Base-by-base conservation (phyloP, 2,888 invertebrate species). In the Boloria euphrosyne region DNA sequence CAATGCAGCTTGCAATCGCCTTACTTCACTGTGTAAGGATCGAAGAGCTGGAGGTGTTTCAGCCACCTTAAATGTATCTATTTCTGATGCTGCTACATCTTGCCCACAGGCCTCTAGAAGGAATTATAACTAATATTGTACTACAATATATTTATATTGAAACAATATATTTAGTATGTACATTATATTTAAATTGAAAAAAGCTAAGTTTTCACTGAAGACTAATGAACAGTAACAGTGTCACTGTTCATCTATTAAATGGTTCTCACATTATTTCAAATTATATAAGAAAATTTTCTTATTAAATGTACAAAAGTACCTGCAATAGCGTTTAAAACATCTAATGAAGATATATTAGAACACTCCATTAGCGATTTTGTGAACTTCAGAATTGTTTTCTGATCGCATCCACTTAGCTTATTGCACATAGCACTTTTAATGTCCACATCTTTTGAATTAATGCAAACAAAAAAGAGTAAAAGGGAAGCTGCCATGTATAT, bases 391-490 rank as follows among this genome's bases (percentile, higher is more conserved):
- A 94, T 93, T 18, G 83, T 87, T 67, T 93, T 84, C 78, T 94
- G 94, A 50, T 93, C 93, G 13, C 87, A 89, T n/a, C 80, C 75
- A 65, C 86, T 84, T 18, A 94, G 78, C 65, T 90, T 90, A 55
- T 82, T 85, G 73, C 94, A 94, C 93, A 94, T 94, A 0, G 90
- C 92, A 76, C 83, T 87, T 73, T 93, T 93, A 67, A 93, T 89
- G 63, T 87, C 80, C n/a, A 90, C 84, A 76, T 93, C 90, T 72
- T 93, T 93, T 13, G 93, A 90, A 71, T 87, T 90, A 13, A 92
- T 87, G 77, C 93, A 93, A 31, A 93, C 87, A 81, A 92, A 92
- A 55, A 87, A 86, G 4, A 94, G 80, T 50, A 94, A 78, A 51
- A 94, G 78, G 0, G 93, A 93, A n/a, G 93, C 90, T 5, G 85